These are phyloP conservation scores for Raillietiella orientalis DNA, from an alignment of 2,888 invertebrate species.

Conservation along the genomic window DNA sequence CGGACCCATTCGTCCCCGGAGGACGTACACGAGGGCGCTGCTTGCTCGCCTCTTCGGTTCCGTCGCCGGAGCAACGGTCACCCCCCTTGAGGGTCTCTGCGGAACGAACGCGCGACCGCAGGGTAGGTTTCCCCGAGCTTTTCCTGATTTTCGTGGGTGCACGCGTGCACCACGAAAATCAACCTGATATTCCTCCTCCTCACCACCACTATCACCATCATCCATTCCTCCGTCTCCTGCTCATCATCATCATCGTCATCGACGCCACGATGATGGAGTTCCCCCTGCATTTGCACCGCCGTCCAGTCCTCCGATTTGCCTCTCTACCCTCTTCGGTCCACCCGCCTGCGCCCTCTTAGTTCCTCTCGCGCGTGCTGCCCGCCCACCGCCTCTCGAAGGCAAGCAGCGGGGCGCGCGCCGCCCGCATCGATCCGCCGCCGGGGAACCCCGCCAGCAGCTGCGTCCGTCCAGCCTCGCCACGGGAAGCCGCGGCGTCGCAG, in stretches of 20 bases:
- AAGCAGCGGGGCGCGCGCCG: slow-evolving; percentile 6
- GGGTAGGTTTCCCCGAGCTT: too few relatives aligned
- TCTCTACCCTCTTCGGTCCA: slow-evolving; percentile 5
- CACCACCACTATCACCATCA: slow-evolving; percentile 3
- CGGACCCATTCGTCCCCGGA: too few relatives aligned
- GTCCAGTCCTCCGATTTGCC: slow-evolving; percentile 5
- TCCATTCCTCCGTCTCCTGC: slow-evolving; percentile 3
- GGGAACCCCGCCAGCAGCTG: slow-evolving; percentile 4
- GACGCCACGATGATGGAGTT: slow-evolving; percentile 2
- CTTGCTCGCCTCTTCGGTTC: too few relatives aligned
- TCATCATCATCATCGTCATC: slow-evolving; percentile 3
- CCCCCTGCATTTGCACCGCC: not conserved
- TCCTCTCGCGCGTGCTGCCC: slow-evolving; percentile 3
- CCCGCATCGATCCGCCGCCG: slow-evolving; percentile 2
- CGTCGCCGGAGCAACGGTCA: too few relatives aligned
- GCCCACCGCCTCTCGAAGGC: slow-evolving; percentile 10
- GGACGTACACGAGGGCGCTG: too few relatives aligned
- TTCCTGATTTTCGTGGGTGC: too few relatives aligned
- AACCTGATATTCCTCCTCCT: slow-evolving; percentile 4
- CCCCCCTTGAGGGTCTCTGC: too few relatives aligned
- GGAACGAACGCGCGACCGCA: too few relatives aligned
- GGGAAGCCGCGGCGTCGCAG: slow-evolving; percentile 17
- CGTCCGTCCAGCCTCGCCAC: too few relatives aligned
- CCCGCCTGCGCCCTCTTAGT: slow-evolving; percentile 9
- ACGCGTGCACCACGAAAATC: too few relatives aligned